Conservation (phyloP, 2,113 vertebrate genomes). For the Athene cunicularia region DNA sequence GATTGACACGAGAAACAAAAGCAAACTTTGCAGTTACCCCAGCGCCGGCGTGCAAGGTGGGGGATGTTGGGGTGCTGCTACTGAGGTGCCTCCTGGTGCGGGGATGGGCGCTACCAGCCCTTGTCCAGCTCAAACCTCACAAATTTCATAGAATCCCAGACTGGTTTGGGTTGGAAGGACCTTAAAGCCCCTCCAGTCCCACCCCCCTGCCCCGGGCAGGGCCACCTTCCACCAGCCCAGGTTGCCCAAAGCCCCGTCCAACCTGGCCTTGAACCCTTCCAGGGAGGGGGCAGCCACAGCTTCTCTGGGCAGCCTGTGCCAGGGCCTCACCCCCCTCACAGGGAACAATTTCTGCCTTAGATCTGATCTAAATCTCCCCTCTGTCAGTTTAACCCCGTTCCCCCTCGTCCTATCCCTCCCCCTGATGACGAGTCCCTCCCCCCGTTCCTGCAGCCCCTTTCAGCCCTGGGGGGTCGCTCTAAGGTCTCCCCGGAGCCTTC, state of each 20-base stretch:
- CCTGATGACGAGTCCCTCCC: background rate
- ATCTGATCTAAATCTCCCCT: too few relatives aligned
- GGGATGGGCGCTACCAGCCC: background rate
- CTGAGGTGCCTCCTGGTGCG: rapidly evolving
- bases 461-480: background rate
- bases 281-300: too few relatives aligned
- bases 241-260: too few relatives aligned
- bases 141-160: background rate
- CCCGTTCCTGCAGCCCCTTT: background rate
- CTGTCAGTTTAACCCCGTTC: background rate
- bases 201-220: too few relatives aligned
- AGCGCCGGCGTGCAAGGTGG: rapidly evolving
- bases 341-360: too few relatives aligned
- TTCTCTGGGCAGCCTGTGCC: too few relatives aligned
- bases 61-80: background rate
- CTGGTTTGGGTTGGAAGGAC: too few relatives aligned
- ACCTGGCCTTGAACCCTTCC: too few relatives aligned
- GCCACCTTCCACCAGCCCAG: too few relatives aligned
- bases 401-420: background rate
- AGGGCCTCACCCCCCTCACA: too few relatives aligned
- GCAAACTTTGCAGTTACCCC: background rate
- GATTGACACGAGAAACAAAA: background rate
- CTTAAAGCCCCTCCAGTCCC: too few relatives aligned
- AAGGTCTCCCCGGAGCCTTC: background rate
- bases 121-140: background rate